Conservation (phyloP, 2,113 vertebrate species). For the Euleptes europaea region DNA sequence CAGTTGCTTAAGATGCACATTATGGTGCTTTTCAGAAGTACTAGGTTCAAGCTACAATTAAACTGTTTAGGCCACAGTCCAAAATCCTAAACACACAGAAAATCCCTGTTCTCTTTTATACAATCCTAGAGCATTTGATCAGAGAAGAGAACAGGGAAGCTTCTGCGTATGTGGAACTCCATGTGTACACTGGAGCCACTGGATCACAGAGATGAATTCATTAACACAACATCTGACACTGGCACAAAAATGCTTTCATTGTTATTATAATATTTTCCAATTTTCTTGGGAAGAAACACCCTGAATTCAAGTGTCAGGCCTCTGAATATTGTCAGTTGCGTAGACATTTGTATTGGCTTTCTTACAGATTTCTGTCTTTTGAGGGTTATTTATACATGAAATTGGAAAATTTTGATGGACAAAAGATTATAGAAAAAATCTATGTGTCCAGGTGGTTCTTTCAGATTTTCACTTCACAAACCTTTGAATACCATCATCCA, state of each 20-base stretch:
- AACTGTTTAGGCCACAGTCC: conserved; percentile 21
- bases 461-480: conserved; percentile 47
- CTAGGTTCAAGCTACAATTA: conserved; percentile 32
- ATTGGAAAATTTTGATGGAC: conserved; percentile 30
- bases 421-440: conserved; percentile 14
- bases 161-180: background rate
- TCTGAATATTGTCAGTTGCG: conserved; percentile 53
- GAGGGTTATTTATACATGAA: conserved; percentile 31
- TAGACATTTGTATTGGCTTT: conserved; percentile 53
- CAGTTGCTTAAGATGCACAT: conserved; percentile 47
- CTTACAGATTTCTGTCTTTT: conserved; percentile 19
- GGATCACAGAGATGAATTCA: background rate
- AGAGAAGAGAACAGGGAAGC: background rate
- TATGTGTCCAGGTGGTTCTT: background rate
- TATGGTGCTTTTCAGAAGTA: conserved; percentile 49
- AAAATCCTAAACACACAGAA: background rate
- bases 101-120: background rate
- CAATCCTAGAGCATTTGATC: background rate
- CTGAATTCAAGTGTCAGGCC: conserved; percentile 19
- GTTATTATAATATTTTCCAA: conserved; percentile 14
- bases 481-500: conserved; percentile 78
- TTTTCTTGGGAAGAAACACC: conserved; percentile 39
- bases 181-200: background rate
- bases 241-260: conserved; percentile 35
- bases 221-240: conserved; percentile 1